These are phyloP conservation scores for Latrodectus elegans DNA, from an alignment of 2,888 invertebrate species.

Conservation along the genomic window DNA sequence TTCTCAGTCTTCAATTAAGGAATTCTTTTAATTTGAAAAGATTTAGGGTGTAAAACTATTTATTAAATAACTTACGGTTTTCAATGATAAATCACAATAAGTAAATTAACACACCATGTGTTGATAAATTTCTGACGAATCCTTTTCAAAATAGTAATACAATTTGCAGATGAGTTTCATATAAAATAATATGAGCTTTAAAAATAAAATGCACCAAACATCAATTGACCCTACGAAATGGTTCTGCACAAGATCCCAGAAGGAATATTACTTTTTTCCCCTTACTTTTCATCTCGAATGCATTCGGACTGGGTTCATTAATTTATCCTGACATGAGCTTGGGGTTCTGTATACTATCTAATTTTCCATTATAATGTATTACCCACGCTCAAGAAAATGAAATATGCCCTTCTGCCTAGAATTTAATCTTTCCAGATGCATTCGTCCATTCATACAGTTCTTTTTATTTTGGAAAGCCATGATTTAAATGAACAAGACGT, in stretches of 20 bases:
- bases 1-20: too few relatives aligned
- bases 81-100: too few relatives aligned
- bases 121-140: too few relatives aligned
- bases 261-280: not conserved
- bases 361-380: constrained; percentile 22
- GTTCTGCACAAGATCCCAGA: not conserved
- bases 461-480: not conserved
- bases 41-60: too few relatives aligned
- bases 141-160: too few relatives aligned
- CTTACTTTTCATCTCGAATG: constrained; percentile 10
- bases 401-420: not conserved
- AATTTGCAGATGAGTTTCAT: too few relatives aligned
- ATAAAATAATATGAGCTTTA: too few relatives aligned
- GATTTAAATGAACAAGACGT: too few relatives aligned
- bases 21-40: too few relatives aligned
- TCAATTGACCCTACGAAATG: constrained; percentile 1
- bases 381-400: constrained; percentile 12
- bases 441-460: not conserved
- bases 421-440: not conserved
- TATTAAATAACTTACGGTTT: too few relatives aligned
- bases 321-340: constrained; percentile 29
- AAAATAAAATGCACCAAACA: not conserved
- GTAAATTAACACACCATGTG: too few relatives aligned
- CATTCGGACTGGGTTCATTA: constrained; percentile 19
- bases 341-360: constrained; percentile 18